These are phyloP conservation scores for Caenorhabditis sp. DNA, from an alignment of 2,888 invertebrate species.

Conservation along the genomic window DNA sequence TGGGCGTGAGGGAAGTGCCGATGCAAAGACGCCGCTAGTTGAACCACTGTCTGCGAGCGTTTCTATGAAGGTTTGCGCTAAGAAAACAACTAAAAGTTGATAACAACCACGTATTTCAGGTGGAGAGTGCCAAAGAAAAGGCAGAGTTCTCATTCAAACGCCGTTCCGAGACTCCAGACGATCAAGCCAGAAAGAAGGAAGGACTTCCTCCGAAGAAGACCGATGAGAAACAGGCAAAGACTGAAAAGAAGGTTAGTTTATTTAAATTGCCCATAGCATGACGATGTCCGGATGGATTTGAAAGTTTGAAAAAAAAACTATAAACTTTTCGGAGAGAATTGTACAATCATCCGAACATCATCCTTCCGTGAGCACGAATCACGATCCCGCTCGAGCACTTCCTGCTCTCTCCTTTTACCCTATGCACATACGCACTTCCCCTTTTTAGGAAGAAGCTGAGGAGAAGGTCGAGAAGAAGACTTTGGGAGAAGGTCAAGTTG, in stretches of 20 bases:
- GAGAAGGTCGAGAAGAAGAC: too few species aligned
- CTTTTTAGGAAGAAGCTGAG: constrained; percentile 51
- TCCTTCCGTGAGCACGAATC: constrained; percentile 46
- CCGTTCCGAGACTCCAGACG: constrained; percentile 61
- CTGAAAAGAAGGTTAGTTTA: constrained; percentile 42
- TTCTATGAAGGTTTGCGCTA: constrained; percentile 58
- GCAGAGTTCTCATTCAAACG: constrained; percentile 66
- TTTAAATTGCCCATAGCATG: constrained; percentile 11
- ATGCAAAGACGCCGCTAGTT: constrained; percentile 60
- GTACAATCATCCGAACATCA: constrained; percentile 10
- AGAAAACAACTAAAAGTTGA: background rate
- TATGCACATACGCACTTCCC: constrained; percentile 49
- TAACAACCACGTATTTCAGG: constrained; percentile 27
- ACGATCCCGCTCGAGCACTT: constrained; percentile 44
- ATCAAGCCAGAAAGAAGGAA: constrained; percentile 46
- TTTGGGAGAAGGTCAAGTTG: too few species aligned
- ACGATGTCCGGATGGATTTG: constrained; percentile 2
- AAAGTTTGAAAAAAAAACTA: background rate
- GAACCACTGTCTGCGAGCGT: constrained; percentile 64
- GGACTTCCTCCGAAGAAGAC: constrained; percentile 54
- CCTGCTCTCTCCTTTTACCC: constrained; percentile 26
- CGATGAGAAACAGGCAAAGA: background rate
- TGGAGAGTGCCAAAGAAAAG: constrained; percentile 57
- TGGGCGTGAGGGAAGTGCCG: constrained; percentile 68
- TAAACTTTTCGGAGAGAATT: constrained; percentile 6